These are phyloP conservation scores for Himalopsyche japonica DNA, from an alignment of 2,888 invertebrate genomes.

Conservation along the genomic window DNA sequence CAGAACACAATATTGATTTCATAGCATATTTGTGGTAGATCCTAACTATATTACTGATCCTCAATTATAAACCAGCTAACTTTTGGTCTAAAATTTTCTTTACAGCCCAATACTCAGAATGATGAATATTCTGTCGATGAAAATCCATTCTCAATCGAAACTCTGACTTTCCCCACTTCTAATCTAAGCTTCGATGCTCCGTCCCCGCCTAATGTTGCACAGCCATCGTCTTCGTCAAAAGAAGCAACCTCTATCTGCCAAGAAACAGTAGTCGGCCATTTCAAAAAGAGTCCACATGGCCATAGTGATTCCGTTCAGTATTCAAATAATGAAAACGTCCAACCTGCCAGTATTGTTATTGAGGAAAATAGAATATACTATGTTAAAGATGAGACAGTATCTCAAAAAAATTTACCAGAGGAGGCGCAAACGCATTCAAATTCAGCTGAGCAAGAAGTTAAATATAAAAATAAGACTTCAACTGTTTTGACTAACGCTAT, in stretches of 20 bases:
- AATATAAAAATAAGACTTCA: background rate
- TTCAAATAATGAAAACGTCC: background rate
- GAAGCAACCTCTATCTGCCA: slow-evolving; percentile 49
- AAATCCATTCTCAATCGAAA: slow-evolving; percentile 57
- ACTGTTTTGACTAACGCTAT: background rate
- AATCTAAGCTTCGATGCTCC: slow-evolving; percentile 55
- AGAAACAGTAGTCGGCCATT: slow-evolving; percentile 44
- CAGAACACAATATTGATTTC: too few relatives aligned
- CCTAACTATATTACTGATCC: too few relatives aligned
- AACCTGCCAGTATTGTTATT: background rate
- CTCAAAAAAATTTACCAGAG: background rate
- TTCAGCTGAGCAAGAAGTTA: background rate
- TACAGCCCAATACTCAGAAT: slow-evolving; percentile 61
- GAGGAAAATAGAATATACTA: slow-evolving; percentile 12
- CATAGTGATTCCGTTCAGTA: background rate
- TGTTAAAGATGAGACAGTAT: background rate
- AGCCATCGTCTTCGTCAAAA: slow-evolving; percentile 42
- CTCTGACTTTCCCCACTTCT: slow-evolving; percentile 54
- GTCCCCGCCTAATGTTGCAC: slow-evolving; percentile 53
- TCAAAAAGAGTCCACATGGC: background rate
- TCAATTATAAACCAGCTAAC: too few relatives aligned
- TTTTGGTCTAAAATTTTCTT: slow-evolving; percentile 39
- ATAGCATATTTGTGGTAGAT: too few relatives aligned
- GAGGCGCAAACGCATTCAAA: background rate
- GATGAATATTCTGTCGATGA: slow-evolving; percentile 64